Base-by-base conservation (phyloP, 2,797 vertebrate genomes). In the Macrochelys suwanniensis region DNA sequence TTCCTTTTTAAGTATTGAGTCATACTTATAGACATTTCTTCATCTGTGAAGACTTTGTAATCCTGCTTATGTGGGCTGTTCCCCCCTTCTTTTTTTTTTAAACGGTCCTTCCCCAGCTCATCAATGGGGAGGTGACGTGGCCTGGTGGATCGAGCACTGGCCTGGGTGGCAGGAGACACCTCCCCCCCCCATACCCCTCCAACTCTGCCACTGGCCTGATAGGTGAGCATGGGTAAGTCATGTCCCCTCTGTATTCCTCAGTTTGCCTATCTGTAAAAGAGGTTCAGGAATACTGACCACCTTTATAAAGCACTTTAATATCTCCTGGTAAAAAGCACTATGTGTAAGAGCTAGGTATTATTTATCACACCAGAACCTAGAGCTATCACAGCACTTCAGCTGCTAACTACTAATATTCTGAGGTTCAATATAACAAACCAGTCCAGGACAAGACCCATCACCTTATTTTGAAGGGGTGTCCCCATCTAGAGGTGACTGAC, bases 391-490 rank as follows among this genome's bases (percentile, higher is more conserved):
- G 25, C 42, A 26, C 42, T 7, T 7, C 71, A 47, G 42, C 42
- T 47, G 42, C 25, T 88, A 42, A 42, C 31, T 90, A 45, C 11
- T 89, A 59, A 9, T 77, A 37, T 88, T 8, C n/a, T 23, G 8
- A 0, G 0, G 28, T 42, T 68, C 61, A 37, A 2, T n/a, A 21
- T 19, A n/a, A n/a, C 61, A 25, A 26, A 15, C 42, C 5, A 25
- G 42, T 25, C 42, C 25, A 76, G 42, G 11, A 26, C 19, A 47
- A 76, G 11, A 77, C 31, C 37, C 7, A 0, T 59, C 82, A 37
- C 49, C 91, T 59, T 37, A 42, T 65, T 61, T 4, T 80, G 45
- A 25, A 0, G 4, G 6, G 31, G 15, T 74, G 6, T 80, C 81
- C 82, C 50, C 83, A 33, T 19, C 23, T 80, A 23, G 6, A 0